These are phyloP conservation scores for Eilema caniola DNA, from an alignment of 2,888 invertebrate species.

Conservation along the genomic window DNA sequence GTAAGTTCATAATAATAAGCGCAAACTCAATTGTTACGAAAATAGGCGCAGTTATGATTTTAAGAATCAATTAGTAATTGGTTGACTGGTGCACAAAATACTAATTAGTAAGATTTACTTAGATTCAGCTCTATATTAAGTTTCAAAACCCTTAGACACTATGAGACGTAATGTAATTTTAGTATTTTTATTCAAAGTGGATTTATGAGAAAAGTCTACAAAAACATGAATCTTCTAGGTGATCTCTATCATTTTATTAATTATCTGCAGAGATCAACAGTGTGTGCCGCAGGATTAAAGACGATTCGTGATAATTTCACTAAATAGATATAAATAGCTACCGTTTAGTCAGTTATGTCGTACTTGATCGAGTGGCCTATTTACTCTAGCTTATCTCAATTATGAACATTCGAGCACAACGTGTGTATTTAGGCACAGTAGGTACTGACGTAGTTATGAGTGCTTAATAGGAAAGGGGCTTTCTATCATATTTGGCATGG, in stretches of 20 bases:
- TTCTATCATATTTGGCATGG: background rate
- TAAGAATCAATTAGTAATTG: background rate
- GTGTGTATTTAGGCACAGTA: background rate
- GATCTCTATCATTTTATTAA: background rate
- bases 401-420: background rate
- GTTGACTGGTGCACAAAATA: background rate
- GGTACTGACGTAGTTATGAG: background rate
- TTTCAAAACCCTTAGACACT: background rate
- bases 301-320: background rate
- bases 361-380: background rate
- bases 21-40: background rate
- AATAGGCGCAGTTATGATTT: background rate
- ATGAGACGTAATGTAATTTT: background rate
- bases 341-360: background rate
- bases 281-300: background rate
- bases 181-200: no score
- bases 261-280: background rate
- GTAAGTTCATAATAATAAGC: background rate
- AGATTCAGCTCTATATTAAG: background rate
- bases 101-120: background rate
- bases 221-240: background rate
- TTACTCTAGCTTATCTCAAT: background rate
- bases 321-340: background rate
- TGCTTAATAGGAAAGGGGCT: background rate
- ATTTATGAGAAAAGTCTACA: background rate